phyloP scores from a whole-genome alignment of 1,140 invertebrate species.

The Melitaea cinxia region DNA sequence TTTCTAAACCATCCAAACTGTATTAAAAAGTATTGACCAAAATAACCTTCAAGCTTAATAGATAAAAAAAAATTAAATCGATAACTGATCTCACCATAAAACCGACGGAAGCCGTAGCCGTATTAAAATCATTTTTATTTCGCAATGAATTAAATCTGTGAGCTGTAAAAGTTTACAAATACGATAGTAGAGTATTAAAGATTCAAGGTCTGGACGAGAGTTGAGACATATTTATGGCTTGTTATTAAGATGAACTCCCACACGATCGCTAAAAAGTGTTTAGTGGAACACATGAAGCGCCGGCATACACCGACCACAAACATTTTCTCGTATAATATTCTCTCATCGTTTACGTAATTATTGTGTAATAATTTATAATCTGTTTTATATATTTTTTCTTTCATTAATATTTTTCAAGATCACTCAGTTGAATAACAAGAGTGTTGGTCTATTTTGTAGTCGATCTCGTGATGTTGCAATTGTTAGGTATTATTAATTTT shows the following conservation, averaged over 20 bases:
- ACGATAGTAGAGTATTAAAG: conserved; percentile 11
- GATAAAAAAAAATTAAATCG: not conserved
- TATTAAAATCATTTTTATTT: not conserved
- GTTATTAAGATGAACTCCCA: conserved; percentile 25
- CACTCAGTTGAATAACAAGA: no score
- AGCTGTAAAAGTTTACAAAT: conserved; percentile 18
- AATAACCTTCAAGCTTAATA: not conserved
- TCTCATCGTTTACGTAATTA: not conserved
- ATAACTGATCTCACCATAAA: not conserved
- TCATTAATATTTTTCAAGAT: no score
- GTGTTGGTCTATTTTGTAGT: no score
- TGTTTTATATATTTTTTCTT: not conserved
- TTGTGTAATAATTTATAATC: not conserved
- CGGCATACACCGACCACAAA: no score
- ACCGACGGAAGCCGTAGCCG: not conserved
- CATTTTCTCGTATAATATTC: no score
- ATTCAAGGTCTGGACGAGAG: conserved; percentile 16
- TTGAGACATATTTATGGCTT: conserved; percentile 22
- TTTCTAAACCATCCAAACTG: no score
- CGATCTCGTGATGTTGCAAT: no score
- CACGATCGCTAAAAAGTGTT: conserved; percentile 15
- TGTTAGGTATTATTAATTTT: no score
- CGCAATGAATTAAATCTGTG: conserved; percentile 1
- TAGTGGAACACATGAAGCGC: conserved; percentile 8
- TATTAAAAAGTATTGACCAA: not conserved